Conservation (phyloP, 2,113 vertebrate species). For the Onychostruthus taczanowskii region DNA sequence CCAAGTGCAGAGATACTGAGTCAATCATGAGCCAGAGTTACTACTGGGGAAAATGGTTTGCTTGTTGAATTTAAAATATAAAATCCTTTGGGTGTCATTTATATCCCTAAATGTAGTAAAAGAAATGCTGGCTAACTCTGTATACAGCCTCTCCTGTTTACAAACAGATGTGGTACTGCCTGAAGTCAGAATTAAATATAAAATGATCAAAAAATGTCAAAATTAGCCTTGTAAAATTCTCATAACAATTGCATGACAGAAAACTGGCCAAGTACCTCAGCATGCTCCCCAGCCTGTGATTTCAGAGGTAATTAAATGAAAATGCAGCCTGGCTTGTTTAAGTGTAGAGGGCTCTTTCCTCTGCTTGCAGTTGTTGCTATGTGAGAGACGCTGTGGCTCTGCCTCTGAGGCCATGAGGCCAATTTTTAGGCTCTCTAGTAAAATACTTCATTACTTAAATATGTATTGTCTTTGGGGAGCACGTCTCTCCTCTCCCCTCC, state of each 20-base stretch:
- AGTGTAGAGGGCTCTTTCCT: not conserved
- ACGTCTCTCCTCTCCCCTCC: not conserved
- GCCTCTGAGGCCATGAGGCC: slow-evolving; percentile 9
- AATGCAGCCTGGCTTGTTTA: not conserved
- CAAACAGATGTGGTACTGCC: slow-evolving; percentile 8
- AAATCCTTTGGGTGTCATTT: not conserved
- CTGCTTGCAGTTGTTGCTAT: slow-evolving; percentile 26
- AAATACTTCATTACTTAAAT: slow-evolving; percentile 64
- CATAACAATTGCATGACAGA: not conserved
- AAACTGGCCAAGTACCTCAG: not conserved
- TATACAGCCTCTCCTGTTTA: not conserved
- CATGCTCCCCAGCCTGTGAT: slow-evolving; percentile 11
- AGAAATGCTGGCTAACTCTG: not conserved
- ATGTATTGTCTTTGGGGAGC: slow-evolving; percentile 53
- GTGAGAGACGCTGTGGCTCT: not conserved
- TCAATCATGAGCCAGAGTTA: not conserved
- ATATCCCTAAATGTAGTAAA: not conserved
- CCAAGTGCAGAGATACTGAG: not conserved
- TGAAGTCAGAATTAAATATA: not conserved
- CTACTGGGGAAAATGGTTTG: not conserved
- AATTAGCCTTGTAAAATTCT: slow-evolving; percentile 26
- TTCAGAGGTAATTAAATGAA: not conserved
- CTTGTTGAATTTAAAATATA: not conserved
- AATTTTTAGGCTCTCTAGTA: slow-evolving; percentile 28
- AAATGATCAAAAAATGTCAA: slow-evolving; percentile 23